Evolutionary conservation across 2,797 vertebrate genomes (phyloP).

Genomic region (Mormyrops attenuatus): DNA sequence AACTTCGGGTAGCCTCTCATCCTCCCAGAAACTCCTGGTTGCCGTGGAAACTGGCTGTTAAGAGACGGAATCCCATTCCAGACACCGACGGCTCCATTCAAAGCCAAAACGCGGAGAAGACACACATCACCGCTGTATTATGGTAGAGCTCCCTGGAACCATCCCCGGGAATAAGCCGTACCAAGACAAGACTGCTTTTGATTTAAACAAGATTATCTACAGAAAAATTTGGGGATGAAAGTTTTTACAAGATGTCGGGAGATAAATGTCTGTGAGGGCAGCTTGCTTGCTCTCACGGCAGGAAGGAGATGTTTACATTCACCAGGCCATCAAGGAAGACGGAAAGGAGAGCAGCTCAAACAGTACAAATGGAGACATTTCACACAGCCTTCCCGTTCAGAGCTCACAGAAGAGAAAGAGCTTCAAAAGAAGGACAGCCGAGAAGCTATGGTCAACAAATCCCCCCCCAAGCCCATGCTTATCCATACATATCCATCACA

Average conservation of each 20-base stretch:
- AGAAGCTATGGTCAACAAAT: neutral
- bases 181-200: neutral
- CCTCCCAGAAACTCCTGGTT: slow-evolving; percentile 40
- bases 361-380: slow-evolving; percentile 1
- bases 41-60: slow-evolving; percentile 40
- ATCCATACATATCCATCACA: neutral
- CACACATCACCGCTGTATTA: neutral
- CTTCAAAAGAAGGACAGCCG: neutral
- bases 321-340: neutral
- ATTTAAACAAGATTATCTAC: neutral
- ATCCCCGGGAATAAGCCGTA: neutral
- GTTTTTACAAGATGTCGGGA: neutral
- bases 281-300: neutral
- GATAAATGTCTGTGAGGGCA: neutral
- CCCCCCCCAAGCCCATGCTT: neutral
- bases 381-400: neutral
- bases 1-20: slow-evolving; percentile 25
- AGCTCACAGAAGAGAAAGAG: neutral
- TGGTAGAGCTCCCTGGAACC: neutral
- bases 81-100: slow-evolving; percentile 25
- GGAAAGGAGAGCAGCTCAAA: neutral
- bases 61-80: slow-evolving; percentile 22
- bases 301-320: slow-evolving; percentile 25
- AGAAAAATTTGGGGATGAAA: neutral
- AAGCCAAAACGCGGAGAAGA: neutral